These are phyloP conservation scores for Scaptomyza flava DNA, from an alignment of 2,888 invertebrate genomes.

Conservation along the genomic window DNA sequence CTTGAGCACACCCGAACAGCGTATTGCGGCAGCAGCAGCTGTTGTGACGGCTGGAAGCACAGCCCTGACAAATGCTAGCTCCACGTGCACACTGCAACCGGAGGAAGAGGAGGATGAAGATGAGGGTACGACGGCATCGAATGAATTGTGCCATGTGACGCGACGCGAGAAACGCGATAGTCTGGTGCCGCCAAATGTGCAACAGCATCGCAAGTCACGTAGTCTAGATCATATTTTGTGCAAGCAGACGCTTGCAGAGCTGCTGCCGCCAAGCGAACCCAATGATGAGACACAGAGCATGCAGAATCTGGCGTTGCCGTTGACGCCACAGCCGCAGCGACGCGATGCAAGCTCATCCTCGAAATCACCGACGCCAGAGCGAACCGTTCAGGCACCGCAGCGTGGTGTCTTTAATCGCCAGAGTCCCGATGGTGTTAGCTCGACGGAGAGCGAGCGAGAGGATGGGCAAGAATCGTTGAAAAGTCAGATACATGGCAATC, in stretches of 20 bases:
- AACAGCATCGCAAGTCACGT: slow-evolving; percentile 86
- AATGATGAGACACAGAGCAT: slow-evolving; percentile 83
- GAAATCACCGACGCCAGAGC: slow-evolving; percentile 82
- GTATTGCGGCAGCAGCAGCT: slow-evolving; percentile 80
- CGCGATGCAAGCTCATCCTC: slow-evolving; percentile 69
- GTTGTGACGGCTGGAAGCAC: slow-evolving; percentile 79
- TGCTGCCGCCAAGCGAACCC: slow-evolving; percentile 66
- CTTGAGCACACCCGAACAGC: slow-evolving; percentile 67
- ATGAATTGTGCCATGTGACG: slow-evolving; percentile 53
- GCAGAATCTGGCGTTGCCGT: slow-evolving; percentile 82
- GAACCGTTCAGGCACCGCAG: slow-evolving; percentile 24
- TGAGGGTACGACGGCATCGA: background rate
- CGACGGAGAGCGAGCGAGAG: slow-evolving; percentile 83
- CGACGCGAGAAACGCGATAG: slow-evolving; percentile 76
- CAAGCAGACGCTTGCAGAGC: slow-evolving; percentile 81
- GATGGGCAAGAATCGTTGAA: slow-evolving; percentile 69
- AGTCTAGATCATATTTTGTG: slow-evolving; percentile 88
- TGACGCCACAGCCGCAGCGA: slow-evolving; percentile 69
- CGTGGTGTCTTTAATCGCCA: slow-evolving; percentile 68
- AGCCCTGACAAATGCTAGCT: slow-evolving; percentile 80
- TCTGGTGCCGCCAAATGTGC: slow-evolving; percentile 65
- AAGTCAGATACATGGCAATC: slow-evolving; percentile 54
- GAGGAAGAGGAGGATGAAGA: slow-evolving; percentile 46
- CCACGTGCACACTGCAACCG: slow-evolving; percentile 78
- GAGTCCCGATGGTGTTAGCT: slow-evolving; percentile 84